A percentile compares a stretch with the other conserved stretches of the same genome.
Conservation (phyloP, 1,140 invertebrate genomes). For the Drosophila gunungcola region DNA sequence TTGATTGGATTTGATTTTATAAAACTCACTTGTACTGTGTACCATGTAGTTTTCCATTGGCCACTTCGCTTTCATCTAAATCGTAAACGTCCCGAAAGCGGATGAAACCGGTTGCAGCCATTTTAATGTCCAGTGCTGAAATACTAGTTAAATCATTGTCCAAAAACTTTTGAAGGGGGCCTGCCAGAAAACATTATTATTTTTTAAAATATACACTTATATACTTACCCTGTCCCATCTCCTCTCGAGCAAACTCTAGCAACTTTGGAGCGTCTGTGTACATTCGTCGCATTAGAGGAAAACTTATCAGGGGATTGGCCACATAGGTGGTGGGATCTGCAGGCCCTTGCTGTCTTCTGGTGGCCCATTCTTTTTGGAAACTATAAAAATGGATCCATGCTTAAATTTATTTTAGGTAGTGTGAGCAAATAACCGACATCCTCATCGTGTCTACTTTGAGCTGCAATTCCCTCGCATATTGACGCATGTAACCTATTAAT, state of each 20-base stretch:
- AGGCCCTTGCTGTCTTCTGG: neutral
- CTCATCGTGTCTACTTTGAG: slow-evolving; percentile 11
- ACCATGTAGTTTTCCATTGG: slow-evolving; percentile 15
- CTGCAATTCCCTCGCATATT: slow-evolving; percentile 21
- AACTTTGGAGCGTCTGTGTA: slow-evolving; percentile 29
- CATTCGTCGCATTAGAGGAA: slow-evolving; percentile 56
- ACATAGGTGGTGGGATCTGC: slow-evolving; percentile 28
- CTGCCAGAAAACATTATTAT: neutral
- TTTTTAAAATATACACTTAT: too few species aligned
- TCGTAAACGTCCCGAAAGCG: slow-evolving; percentile 11
- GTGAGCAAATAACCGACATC: neutral
- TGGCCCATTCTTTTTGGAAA: slow-evolving; percentile 14
- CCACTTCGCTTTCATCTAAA: slow-evolving; percentile 40
- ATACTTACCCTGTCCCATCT: slow-evolving; percentile 11
- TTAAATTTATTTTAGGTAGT: neutral
- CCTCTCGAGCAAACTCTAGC: neutral
- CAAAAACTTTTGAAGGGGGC: slow-evolving; percentile 17
- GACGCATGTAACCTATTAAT: slow-evolving; percentile 20
- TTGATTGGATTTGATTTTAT: too few species aligned
- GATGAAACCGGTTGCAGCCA: slow-evolving; percentile 15
- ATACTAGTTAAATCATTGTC: slow-evolving; percentile 12
- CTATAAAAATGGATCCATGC: neutral
- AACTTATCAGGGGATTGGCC: slow-evolving; percentile 47
- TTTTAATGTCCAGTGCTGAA: slow-evolving; percentile 14
- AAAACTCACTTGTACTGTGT: slow-evolving; percentile 44